Percentiles rank a stretch among this genome's conserved stretches.
These are phyloP conservation scores for Globia sparganii DNA, from an alignment of 2,888 invertebrate species.

Conservation along the genomic window DNA sequence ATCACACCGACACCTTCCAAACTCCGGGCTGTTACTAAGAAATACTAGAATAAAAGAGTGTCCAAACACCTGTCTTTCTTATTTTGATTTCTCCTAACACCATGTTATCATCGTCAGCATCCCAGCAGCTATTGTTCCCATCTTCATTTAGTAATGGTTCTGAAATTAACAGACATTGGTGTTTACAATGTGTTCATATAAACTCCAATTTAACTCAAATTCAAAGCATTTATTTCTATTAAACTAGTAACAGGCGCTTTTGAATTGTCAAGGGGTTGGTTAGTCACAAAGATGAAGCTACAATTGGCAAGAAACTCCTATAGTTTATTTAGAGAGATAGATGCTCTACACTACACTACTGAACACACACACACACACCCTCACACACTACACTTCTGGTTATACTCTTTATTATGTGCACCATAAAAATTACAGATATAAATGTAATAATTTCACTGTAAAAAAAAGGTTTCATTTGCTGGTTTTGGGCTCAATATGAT, in stretches of 20 bases:
- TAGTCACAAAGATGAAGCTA: too few species aligned
- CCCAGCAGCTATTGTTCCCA: slow-evolving; percentile 79
- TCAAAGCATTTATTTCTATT: not conserved
- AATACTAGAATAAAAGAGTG: not conserved
- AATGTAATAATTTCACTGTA: not conserved
- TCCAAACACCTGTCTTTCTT: slow-evolving; percentile 63
- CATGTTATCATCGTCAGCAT: slow-evolving; percentile 83
- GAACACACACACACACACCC: too few species aligned
- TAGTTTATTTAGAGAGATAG: not conserved
- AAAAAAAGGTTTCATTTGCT: not conserved
- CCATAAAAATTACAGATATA: not conserved
- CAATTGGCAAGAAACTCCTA: not conserved
- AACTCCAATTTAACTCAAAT: not conserved
- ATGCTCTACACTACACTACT: too few species aligned
- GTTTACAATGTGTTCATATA: not conserved
- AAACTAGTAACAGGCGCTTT: not conserved
- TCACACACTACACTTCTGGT: too few species aligned
- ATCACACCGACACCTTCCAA: too few species aligned
- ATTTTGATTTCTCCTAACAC: slow-evolving; percentile 74
- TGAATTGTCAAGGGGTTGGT: not conserved
- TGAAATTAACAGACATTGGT: slow-evolving; percentile 63
- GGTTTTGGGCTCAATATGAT: not conserved
- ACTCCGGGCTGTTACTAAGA: too few species aligned
- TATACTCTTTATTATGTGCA: not conserved
- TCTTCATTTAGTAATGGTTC: slow-evolving; percentile 72